Percentiles rank a stretch among this genome's conserved stretches.
Conservation (phyloP, 2,113 vertebrate genomes). For the Nothoprocta pentlandii region DNA sequence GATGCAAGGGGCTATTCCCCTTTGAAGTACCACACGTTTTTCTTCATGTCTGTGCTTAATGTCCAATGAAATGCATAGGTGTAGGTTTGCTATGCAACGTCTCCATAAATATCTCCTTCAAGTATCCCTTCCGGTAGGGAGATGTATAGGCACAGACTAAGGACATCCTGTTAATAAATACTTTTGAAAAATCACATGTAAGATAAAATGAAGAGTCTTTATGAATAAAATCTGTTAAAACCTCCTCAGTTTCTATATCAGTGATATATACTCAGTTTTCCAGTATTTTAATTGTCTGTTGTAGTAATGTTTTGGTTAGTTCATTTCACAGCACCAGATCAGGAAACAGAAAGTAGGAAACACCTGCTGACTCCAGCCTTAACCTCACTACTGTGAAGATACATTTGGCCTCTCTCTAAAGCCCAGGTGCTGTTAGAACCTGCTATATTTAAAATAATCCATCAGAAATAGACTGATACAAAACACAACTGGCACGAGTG, state of each 20-base stretch:
- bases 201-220: not conserved
- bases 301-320: not conserved
- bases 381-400: not conserved
- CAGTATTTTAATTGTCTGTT: not conserved
- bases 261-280: not conserved
- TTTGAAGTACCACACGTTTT: constrained; percentile 35
- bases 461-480: not conserved
- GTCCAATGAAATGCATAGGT: not conserved
- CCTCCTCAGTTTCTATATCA: not conserved
- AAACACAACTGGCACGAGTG: not conserved
- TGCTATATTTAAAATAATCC: not conserved
- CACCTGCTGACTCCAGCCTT: not conserved
- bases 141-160: not conserved
- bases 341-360: not conserved
- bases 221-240: not conserved
- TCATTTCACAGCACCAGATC: not conserved
- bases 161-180: not conserved
- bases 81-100: too few relatives aligned
- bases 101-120: too few relatives aligned
- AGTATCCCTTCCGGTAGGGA: not conserved
- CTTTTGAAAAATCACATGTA: not conserved
- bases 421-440: not conserved
- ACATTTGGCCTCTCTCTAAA: not conserved
- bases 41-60: not conserved
- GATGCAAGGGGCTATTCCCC: not conserved